Evolutionary conservation across 2,888 invertebrate species (phyloP).

Genomic region (Ptychoptera contaminata): DNA sequence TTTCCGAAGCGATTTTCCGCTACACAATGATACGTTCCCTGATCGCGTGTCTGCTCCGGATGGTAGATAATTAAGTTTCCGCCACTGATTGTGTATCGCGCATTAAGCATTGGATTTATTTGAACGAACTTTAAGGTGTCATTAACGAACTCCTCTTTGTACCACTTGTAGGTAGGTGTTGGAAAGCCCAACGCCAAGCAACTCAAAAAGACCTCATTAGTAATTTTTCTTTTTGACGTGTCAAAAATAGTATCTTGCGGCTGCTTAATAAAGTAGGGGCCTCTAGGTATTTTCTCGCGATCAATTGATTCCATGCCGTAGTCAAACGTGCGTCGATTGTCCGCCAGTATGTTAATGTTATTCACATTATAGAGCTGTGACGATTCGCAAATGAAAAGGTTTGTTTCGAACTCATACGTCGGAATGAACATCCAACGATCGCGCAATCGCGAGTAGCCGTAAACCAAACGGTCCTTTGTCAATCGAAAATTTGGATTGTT

Average conservation of each 20-base stretch:
- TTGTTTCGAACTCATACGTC: slow-evolving; percentile 58
- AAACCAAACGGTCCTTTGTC: slow-evolving; percentile 57
- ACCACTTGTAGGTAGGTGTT: slow-evolving; percentile 81
- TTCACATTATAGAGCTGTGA: slow-evolving; percentile 32
- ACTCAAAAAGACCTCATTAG: slow-evolving; percentile 60
- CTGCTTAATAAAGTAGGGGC: slow-evolving; percentile 77
- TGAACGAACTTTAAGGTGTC: slow-evolving; percentile 52
- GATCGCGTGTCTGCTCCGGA: slow-evolving; percentile 65
- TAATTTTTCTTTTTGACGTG: slow-evolving; percentile 47
- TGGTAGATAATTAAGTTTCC: slow-evolving; percentile 78
- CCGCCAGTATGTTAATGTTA: slow-evolving; percentile 52
- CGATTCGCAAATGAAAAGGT: slow-evolving; percentile 73
- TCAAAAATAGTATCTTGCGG: slow-evolving; percentile 75
- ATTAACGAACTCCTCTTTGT: slow-evolving; percentile 69
- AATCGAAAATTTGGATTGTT: slow-evolving; percentile 19
- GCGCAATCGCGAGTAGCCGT: slow-evolving; percentile 52
- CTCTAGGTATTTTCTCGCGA: slow-evolving; percentile 64
- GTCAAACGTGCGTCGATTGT: slow-evolving; percentile 65
- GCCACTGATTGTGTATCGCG: slow-evolving; percentile 74
- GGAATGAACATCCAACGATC: slow-evolving; percentile 76
- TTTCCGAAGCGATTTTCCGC: slow-evolving; percentile 81
- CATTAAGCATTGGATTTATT: slow-evolving; percentile 62
- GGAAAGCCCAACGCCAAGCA: slow-evolving; percentile 81
- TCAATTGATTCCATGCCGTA: slow-evolving; percentile 75
- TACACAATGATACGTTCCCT: slow-evolving; percentile 82